phyloP scores from a whole-genome alignment of 2,113 vertebrate genomes.

The Zosterops hypoxanthus region DNA sequence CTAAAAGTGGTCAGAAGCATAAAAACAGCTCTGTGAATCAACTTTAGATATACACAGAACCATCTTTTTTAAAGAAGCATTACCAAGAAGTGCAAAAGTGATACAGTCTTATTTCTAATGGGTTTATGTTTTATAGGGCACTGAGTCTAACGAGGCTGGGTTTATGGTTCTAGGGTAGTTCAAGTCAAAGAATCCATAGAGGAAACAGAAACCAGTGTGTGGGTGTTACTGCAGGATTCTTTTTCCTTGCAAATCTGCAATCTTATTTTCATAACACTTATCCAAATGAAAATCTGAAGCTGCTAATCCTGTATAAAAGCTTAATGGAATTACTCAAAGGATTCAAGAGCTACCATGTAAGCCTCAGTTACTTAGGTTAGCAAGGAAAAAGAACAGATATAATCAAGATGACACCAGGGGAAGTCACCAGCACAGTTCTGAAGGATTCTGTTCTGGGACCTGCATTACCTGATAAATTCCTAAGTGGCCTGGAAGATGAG shows the following conservation, averaged over 20 bases:
- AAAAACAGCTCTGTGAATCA: background rate
- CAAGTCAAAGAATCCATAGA: background rate
- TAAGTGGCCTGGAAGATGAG: background rate
- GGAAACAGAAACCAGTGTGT: background rate
- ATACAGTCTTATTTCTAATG: background rate
- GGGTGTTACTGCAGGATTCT: background rate
- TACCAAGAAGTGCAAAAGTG: background rate
- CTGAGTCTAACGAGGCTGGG: accelerated
- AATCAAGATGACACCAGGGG: background rate
- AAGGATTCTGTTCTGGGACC: background rate
- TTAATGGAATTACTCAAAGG: slow-evolving; percentile 29
- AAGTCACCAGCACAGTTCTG: background rate
- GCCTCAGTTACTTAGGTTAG: background rate
- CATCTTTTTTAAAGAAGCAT: background rate
- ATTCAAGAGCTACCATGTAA: slow-evolving; percentile 9
- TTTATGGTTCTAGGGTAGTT: background rate
- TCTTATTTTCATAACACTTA: slow-evolving; percentile 30
- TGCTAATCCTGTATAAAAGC: slow-evolving; percentile 44
- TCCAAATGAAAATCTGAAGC: slow-evolving; percentile 38
- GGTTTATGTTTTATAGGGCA: background rate
- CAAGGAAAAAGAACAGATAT: background rate
- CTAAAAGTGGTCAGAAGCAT: background rate
- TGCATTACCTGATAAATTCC: background rate
- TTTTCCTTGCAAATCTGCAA: background rate
- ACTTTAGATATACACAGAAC: background rate